Percentiles rank a stretch among this genome's conserved stretches.
phyloP scores from a whole-genome alignment of 2,888 invertebrate genomes.

The Macaria notata region DNA sequence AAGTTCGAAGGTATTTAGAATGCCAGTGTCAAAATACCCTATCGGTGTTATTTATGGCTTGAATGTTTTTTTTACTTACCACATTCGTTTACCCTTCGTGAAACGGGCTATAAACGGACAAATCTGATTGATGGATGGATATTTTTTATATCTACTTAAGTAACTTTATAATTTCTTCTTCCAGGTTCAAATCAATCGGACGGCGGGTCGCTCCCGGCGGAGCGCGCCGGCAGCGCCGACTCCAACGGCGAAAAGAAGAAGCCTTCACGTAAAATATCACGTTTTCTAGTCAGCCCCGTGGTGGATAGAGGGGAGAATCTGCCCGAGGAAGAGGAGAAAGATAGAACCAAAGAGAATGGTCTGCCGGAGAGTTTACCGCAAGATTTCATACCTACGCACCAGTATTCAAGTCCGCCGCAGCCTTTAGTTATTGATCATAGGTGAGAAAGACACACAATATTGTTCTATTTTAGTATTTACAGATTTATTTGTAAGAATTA shows the following conservation, averaged over 20 bases:
- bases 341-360: slow-evolving; percentile 37
- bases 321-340: slow-evolving; percentile 40
- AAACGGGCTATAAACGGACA: too few species aligned
- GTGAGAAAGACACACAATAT: too few species aligned
- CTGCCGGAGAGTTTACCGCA: slow-evolving; percentile 34
- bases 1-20: too few species aligned
- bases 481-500: too few species aligned
- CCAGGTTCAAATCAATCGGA: slow-evolving; percentile 76
- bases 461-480: too few species aligned
- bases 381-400: slow-evolving; percentile 57
- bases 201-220: slow-evolving; percentile 63
- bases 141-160: too few species aligned
- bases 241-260: slow-evolving; percentile 75
- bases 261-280: slow-evolving; percentile 87
- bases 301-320: slow-evolving; percentile 78
- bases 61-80: too few species aligned
- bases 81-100: too few species aligned
- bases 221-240: slow-evolving; percentile 66
- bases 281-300: slow-evolving; percentile 92
- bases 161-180: background rate
- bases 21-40: too few species aligned
- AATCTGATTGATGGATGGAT: too few species aligned
- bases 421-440: slow-evolving; percentile 44
- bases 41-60: too few species aligned
- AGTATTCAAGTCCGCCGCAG: slow-evolving; percentile 50